phyloP scores from a whole-genome alignment of 2,888 invertebrate species.

The Listrodromus nycthemerus region DNA sequence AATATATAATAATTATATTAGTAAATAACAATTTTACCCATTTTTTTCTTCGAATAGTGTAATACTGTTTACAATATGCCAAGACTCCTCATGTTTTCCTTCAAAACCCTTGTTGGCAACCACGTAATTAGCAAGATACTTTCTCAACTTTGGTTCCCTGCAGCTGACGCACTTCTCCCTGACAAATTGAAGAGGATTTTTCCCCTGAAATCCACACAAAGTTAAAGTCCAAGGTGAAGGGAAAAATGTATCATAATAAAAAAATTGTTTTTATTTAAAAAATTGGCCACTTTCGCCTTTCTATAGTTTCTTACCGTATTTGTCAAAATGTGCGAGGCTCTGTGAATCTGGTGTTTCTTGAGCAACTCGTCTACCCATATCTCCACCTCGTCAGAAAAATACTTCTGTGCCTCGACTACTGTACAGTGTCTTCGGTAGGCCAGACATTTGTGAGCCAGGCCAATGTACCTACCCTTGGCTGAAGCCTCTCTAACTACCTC shows the following conservation, averaged over 20 bases:
- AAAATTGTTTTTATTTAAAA: no score
- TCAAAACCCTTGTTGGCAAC: constrained; percentile 85
- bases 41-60: constrained; percentile 75
- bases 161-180: constrained; percentile 87
- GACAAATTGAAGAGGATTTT: constrained; percentile 87
- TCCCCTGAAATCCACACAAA: constrained; percentile 81
- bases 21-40: constrained; percentile 70
- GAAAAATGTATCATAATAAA: no score
- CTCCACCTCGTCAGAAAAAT: constrained; percentile 86
- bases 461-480: constrained; percentile 88
- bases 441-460: constrained; percentile 87
- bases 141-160: constrained; percentile 86
- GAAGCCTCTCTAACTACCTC: constrained; percentile 90
- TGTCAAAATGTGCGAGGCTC: constrained; percentile 88
- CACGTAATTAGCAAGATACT: constrained; percentile 89
- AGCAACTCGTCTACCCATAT: constrained; percentile 88
- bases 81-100: constrained; percentile 80
- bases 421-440: constrained; percentile 86
- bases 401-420: constrained; percentile 84
- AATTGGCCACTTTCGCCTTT: not conserved
- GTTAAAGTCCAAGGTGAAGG: no score
- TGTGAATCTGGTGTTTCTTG: constrained; percentile 87
- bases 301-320: constrained; percentile 87
- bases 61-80: constrained; percentile 83
- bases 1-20: not conserved